Evolutionary conservation across 2,797 vertebrate genomes (phyloP).

Genomic region (Halcyon chelicuti): DNA sequence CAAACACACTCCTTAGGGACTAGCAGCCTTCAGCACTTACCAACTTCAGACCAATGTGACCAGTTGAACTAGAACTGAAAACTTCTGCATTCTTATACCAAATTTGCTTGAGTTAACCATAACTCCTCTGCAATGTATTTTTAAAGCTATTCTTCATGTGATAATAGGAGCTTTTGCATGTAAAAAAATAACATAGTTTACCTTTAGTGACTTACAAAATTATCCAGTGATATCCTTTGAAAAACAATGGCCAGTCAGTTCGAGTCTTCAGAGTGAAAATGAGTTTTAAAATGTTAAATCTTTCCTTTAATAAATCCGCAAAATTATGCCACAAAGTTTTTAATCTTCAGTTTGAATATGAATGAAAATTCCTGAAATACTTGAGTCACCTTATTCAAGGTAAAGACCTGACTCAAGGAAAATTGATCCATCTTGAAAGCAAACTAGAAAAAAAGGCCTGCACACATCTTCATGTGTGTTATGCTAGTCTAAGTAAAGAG

Average conservation of each 20-base stretch:
- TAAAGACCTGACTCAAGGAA: constrained; percentile 61
- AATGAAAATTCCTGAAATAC: constrained; percentile 62
- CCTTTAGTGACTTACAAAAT: not conserved
- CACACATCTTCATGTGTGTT: constrained; percentile 35
- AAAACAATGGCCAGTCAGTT: constrained; percentile 21
- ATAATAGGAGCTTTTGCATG: not conserved
- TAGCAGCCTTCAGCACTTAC: not conserved
- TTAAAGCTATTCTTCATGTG: not conserved
- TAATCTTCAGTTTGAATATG: constrained; percentile 44
- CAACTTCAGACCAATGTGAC: not conserved
- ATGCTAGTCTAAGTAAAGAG: constrained; percentile 68
- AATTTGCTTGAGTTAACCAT: not conserved
- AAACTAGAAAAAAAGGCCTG: constrained; percentile 24
- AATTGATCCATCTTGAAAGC: constrained; percentile 69
- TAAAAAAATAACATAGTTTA: not conserved
- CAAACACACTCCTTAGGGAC: not conserved
- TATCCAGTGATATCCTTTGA: not conserved
- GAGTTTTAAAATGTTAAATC: constrained; percentile 12
- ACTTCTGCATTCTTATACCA: not conserved
- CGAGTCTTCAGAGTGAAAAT: constrained; percentile 29
- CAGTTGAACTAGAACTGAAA: not conserved
- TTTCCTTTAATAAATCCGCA: constrained; percentile 23
- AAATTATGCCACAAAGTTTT: not conserved
- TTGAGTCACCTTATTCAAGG: constrained; percentile 42
- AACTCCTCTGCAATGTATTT: not conserved